Evolutionary conservation across 2,113 vertebrate species (phyloP), one percentile per base, ranked within the genome.

Genomic region (Mystacornis crossleyi): DNA sequence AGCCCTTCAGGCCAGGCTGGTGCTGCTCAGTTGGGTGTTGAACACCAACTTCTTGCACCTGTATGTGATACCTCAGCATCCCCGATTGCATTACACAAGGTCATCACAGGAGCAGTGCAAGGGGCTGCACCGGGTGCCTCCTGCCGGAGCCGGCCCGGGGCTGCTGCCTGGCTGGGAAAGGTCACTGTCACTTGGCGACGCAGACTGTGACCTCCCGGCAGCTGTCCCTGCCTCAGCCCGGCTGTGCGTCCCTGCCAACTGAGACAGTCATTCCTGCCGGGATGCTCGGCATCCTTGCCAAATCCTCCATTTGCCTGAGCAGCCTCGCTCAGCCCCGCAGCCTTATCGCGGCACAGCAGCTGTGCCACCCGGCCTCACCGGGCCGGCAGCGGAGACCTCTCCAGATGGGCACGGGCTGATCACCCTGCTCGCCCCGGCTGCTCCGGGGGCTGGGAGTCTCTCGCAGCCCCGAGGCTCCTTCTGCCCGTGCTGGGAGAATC

Each of bases 401-500:
- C 21, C 1, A 0, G 19, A 2, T 0, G 14, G 58, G 72, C 62
- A 17, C 38, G 26, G 17, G 47, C 48, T 1, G 12, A 12, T 34
- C 14, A 20, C 50, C 23, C 14, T 2, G n/a, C 70, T 64, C 29
- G 15, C 65, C 48, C 21, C 0, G 8, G 8, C 65, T n/a, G 77
- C 34, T 15, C 18, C 4, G 5, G 40, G 10, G 6, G 8, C 36
- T 33, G 64, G 28, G 13, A 78, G n/a, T 54, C 26, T 60, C 62
- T 10, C 0, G 0, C 50, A 60, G 83, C 75, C 74, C 79, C 9
- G 3, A 6, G 77, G 64, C 38, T 65, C 51, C 62, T 70, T 53
- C 36, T 65, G 18, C 28, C 55, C 1, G 0, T 0, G 4, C 64
- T 0, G 0, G 36, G 50, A 73, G 81, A 36, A 3, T 24, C 45